phyloP scores from a whole-genome alignment of 2,797 vertebrate species.

The Lateolabrax maculatus region DNA sequence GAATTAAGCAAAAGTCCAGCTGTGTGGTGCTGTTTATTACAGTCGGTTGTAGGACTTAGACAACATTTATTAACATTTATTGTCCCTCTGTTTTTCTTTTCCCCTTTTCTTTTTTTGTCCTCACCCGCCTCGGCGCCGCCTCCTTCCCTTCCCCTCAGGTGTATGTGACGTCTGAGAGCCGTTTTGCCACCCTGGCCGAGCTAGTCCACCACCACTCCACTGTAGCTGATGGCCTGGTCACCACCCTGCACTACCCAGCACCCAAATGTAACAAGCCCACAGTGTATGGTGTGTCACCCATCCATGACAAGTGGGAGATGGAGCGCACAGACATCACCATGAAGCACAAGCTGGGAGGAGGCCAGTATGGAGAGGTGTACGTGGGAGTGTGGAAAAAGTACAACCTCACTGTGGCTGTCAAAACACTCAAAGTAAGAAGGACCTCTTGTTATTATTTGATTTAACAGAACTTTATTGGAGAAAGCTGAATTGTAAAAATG shows the following conservation, averaged over 20 bases:
- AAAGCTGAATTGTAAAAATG: not conserved
- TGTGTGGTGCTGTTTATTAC: not conserved
- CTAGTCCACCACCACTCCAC: slow-evolving; percentile 99
- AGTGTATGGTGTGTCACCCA: slow-evolving; percentile 98
- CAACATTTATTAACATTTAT: not conserved
- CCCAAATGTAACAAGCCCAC: slow-evolving; percentile 99
- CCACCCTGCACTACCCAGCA: slow-evolving; percentile 97
- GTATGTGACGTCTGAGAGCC: slow-evolving; percentile 97
- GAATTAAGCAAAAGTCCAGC: not conserved
- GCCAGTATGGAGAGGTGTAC: slow-evolving; percentile 98
- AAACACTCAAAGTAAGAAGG: slow-evolving; percentile 93
- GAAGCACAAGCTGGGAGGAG: slow-evolving; percentile 99
- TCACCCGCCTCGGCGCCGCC: too few species aligned
- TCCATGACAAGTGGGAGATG: slow-evolving; percentile 99
- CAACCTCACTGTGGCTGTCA: slow-evolving; percentile 97
- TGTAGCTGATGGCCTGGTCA: slow-evolving; percentile 97
- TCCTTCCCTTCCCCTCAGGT: slow-evolving; percentile 82
- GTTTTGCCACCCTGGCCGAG: slow-evolving; percentile 96
- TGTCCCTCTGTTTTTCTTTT: not conserved
- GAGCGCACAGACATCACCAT: slow-evolving; percentile 99
- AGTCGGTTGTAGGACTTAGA: not conserved
- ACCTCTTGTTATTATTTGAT: not conserved
- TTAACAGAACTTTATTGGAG: not conserved
- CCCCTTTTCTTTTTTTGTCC: not conserved
- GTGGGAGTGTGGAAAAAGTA: slow-evolving; percentile 99